Evolutionary conservation across 1,140 invertebrate genomes (phyloP).

Genomic region (Penaeus chinensis): DNA sequence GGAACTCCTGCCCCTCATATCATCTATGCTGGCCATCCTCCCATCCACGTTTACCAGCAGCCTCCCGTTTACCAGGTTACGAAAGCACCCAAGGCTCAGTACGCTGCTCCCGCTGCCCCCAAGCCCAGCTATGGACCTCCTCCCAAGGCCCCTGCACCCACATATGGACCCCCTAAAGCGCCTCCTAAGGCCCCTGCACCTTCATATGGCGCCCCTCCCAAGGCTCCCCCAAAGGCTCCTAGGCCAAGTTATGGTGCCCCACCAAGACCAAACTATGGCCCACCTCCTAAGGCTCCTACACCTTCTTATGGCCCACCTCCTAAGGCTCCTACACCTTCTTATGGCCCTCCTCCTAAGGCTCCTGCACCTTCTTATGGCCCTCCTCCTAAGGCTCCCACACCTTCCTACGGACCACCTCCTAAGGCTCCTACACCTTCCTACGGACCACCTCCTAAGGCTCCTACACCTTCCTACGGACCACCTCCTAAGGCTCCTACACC

Average conservation of each 20-base stretch:
- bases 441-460: conserved; percentile 61
- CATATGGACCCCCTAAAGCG: conserved; percentile 37
- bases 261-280: conserved; percentile 57
- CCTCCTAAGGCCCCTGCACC: conserved; percentile 54
- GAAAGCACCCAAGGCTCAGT: conserved; percentile 56
- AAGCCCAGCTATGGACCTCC: conserved; percentile 47
- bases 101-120: conserved; percentile 42
- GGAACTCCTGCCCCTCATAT: conserved; percentile 66
- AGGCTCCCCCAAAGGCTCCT: conserved; percentile 52
- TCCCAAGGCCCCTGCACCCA: conserved; percentile 42
- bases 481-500: conserved; percentile 50
- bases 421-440: conserved; percentile 57
- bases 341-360: conserved; percentile 52
- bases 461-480: conserved; percentile 43
- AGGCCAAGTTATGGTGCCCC: conserved; percentile 54
- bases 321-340: conserved; percentile 46
- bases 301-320: conserved; percentile 44
- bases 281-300: conserved; percentile 44
- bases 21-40: conserved; percentile 69
- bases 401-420: conserved; percentile 57
- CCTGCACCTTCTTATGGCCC: conserved; percentile 47
- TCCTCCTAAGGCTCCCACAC: conserved; percentile 56
- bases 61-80: conserved; percentile 64
- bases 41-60: conserved; percentile 69
- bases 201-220: conserved; percentile 50